These are phyloP conservation scores for Lepidochitona cinerea DNA, from an alignment of 2,888 invertebrate species.

Conservation along the genomic window DNA sequence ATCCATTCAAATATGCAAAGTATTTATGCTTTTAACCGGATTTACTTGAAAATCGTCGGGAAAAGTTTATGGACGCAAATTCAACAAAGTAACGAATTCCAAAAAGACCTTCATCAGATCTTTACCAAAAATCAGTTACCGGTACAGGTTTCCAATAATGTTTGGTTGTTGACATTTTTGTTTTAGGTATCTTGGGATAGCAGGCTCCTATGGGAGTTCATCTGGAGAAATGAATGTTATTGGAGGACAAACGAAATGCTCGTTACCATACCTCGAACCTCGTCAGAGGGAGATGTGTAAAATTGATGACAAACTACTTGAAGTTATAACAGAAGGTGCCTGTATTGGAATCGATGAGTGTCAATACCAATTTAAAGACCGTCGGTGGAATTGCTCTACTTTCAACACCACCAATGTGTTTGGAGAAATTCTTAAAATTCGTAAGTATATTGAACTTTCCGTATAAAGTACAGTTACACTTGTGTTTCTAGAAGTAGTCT, in stretches of 20 bases:
- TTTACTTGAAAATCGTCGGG: too few relatives aligned
- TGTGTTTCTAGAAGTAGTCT: too few relatives aligned
- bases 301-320: constrained; percentile 81
- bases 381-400: constrained; percentile 92
- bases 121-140: too few relatives aligned
- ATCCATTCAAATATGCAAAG: too few relatives aligned
- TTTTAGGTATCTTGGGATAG: constrained; percentile 73
- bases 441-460: too few relatives aligned
- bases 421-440: constrained; percentile 85
- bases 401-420: constrained; percentile 85
- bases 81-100: too few relatives aligned
- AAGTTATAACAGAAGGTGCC: constrained; percentile 79
- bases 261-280: constrained; percentile 79
- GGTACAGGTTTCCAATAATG: too few relatives aligned
- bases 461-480: too few relatives aligned
- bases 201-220: constrained; percentile 68
- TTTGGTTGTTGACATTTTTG: neutral
- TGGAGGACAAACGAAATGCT: constrained; percentile 30
- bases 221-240: constrained; percentile 58
- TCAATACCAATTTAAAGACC: constrained; percentile 88
- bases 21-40: too few relatives aligned
- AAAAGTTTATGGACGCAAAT: too few relatives aligned
- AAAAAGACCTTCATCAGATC: too few relatives aligned
- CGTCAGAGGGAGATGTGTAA: constrained; percentile 81
- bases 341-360: constrained; percentile 89